A percentile compares a stretch with the other conserved stretches of the same genome.
phyloP scores from a whole-genome alignment of 1,140 invertebrate species.

The Drosophila ogumai region DNA sequence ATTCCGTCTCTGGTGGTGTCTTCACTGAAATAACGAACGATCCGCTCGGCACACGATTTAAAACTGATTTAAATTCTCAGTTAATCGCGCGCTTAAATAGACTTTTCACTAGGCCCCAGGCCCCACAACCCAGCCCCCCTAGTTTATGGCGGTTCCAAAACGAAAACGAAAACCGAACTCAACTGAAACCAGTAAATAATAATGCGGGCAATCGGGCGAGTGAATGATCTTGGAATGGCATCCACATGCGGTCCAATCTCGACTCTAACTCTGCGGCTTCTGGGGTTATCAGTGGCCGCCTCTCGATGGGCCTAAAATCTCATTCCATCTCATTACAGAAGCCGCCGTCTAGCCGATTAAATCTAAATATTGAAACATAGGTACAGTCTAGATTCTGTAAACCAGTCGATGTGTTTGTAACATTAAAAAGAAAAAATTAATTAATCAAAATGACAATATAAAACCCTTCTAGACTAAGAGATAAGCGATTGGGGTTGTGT shows the following conservation, averaged over 20 bases:
- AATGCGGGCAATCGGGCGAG: constrained; percentile 47
- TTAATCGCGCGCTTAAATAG: constrained; percentile 65
- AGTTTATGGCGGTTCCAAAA: constrained; percentile 50
- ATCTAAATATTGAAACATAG: constrained; percentile 11
- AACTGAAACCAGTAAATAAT: constrained; percentile 62
- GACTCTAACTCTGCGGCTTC: constrained; percentile 24
- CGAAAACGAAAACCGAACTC: constrained; percentile 51
- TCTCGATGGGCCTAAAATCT: constrained; percentile 38
- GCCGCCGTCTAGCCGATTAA: constrained; percentile 24
- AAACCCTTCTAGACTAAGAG: background rate
- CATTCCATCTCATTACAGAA: constrained; percentile 42
- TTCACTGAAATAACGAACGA: constrained; percentile 37
- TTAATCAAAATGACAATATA: background rate
- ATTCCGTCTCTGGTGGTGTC: constrained; percentile 4
- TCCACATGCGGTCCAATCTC: constrained; percentile 58
- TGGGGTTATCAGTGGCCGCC: constrained; percentile 62
- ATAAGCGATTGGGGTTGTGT: background rate
- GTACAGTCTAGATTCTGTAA: constrained; percentile 11
- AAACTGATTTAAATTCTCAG: constrained; percentile 66
- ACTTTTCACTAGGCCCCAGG: constrained; percentile 46
- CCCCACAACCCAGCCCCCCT: constrained; percentile 4
- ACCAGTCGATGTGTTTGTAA: background rate
- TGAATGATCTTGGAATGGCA: constrained; percentile 57
- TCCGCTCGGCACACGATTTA: constrained; percentile 52
- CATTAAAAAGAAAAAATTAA: background rate